Evolutionary conservation across 2,797 vertebrate species (phyloP).

Genomic region (Potorous gilbertii): DNA sequence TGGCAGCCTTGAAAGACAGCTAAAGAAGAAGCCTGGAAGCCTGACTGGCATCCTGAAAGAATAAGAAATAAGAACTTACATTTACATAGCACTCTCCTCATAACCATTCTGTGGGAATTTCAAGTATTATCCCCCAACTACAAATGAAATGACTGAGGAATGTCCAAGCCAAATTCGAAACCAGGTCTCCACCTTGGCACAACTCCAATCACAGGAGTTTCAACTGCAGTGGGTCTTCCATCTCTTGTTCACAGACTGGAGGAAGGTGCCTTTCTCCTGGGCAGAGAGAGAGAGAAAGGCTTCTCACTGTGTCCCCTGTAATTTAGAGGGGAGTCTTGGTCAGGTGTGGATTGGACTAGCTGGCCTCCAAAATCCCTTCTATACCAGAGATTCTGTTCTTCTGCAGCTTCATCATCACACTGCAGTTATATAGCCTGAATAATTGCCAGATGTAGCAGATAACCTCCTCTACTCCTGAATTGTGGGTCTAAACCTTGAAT

Average conservation of each 20-base stretch:
- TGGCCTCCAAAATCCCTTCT: background rate
- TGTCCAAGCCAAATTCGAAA: background rate
- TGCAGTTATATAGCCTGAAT: background rate
- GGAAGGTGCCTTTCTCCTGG: background rate
- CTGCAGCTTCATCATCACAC: background rate
- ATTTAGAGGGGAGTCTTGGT: background rate
- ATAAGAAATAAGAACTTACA: background rate
- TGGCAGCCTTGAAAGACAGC: background rate
- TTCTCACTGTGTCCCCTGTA: background rate
- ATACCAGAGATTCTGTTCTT: background rate
- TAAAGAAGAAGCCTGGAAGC: background rate
- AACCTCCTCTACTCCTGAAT: constrained; percentile 3
- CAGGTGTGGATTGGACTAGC: background rate
- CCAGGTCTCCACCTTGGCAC: background rate
- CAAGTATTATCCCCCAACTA: background rate
- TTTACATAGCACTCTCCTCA: background rate
- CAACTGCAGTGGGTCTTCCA: background rate
- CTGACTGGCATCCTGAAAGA: background rate
- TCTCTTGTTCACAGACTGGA: background rate
- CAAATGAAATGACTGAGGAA: background rate
- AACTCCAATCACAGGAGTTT: background rate
- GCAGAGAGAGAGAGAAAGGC: background rate
- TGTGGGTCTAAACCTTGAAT: background rate
- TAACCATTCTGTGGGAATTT: background rate
- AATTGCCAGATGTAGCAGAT: background rate